A percentile compares a stretch with the other conserved stretches of the same genome.
These are phyloP conservation scores for Jacana jacana DNA, from an alignment of 2,113 vertebrate species.

Conservation along the genomic window DNA sequence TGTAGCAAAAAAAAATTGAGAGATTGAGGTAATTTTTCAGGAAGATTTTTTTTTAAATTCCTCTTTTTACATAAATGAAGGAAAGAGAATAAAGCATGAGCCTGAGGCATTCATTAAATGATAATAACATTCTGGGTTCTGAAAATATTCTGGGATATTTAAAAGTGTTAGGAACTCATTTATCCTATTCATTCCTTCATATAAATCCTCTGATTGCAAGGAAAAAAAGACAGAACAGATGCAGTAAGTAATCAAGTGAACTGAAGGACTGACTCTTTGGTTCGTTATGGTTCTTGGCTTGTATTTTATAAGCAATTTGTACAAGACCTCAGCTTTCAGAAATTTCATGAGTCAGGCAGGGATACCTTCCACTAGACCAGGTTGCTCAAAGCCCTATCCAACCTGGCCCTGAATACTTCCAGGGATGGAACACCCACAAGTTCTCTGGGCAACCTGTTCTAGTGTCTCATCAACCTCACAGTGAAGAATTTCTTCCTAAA, in stretches of 20 bases:
- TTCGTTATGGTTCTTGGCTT: not conserved
- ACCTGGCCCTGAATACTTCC: not conserved
- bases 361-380: not conserved
- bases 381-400: not conserved
- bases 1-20: not conserved
- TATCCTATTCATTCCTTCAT: slow-evolving; percentile 5
- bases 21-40: not conserved
- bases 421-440: not conserved
- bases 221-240: not conserved
- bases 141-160: not conserved
- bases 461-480: not conserved
- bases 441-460: not conserved
- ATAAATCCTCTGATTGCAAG: slow-evolving; percentile 1
- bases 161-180: not conserved
- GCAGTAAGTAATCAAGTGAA: not conserved
- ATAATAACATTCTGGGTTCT: not conserved
- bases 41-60: not conserved
- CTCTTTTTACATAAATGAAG: not conserved
- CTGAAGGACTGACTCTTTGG: not conserved
- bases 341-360: not conserved
- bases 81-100: not conserved
- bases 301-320: not conserved
- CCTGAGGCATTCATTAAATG: not conserved
- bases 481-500: not conserved
- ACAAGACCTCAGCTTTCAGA: not conserved